Base-by-base conservation (phyloP, 2,888 invertebrate species). In the Patella depressa region DNA sequence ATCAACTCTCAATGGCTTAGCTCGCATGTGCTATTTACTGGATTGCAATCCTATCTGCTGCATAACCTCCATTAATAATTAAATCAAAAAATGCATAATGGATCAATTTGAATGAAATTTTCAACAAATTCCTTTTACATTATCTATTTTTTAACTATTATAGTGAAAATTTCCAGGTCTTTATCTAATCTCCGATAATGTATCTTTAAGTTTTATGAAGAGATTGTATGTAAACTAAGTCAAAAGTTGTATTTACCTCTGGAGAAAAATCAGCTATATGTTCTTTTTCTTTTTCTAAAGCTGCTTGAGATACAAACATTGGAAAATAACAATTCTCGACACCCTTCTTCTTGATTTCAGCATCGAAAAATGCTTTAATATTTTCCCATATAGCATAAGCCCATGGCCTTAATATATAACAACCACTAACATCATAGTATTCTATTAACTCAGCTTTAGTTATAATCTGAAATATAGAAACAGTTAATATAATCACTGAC, bases 251-350 rank as follows among this genome's bases (percentile, higher is more conserved):
- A 59, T 77, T 80, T 83, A 98, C 98, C 93, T 99, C 99, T 1
- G 99, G 99, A 0, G 99, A 96, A 93, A 99, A 99, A 93, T 99
- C 99, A 59, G 96, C 97, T 85, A 99, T 97, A 91, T 99, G 99
- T 1, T 94, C 94, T 93, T 99, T 98, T 91, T 99, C 99, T 87
- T 95, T 96, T 90, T 99, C 98, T 55, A 99, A 92, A 0, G 96
- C 98, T 2, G 94, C 93, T 89, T 94, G 92, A 0, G 98, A 98
- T 0, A 99, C 99, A 90, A 99, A 99, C 89, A 99, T 97, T 0
- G 99, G 99, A 92, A 99, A 99, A 91, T 99, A 99, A 85, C 97
- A 96, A 91, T 99, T 98, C 90, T 97, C 95, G 7, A 99, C 98
- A 1, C 98, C 99, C 54, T 98, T 92, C 87, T 95, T 95, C 89